These are phyloP conservation scores for Olivierus martensii DNA, from an alignment of 1,140 invertebrate genomes.

Conservation along the genomic window DNA sequence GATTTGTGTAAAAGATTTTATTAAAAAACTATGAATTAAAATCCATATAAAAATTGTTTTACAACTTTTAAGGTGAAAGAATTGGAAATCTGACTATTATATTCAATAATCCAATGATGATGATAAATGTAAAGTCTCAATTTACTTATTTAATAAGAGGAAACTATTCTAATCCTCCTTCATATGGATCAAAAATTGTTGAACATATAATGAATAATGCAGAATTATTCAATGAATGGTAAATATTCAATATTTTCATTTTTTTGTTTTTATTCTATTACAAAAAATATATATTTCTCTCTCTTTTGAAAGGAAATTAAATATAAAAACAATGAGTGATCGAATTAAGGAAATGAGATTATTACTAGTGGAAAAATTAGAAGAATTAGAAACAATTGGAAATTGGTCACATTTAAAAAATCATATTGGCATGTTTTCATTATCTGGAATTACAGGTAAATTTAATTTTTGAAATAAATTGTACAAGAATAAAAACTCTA, in stretches of 20 bases:
- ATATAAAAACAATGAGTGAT: slow-evolving; percentile 74
- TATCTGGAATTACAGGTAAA: slow-evolving; percentile 63
- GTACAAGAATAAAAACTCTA: no score
- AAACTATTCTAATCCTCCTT: slow-evolving; percentile 37
- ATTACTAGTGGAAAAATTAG: slow-evolving; percentile 56
- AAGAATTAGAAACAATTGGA: slow-evolving; percentile 67
- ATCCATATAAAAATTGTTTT: no score
- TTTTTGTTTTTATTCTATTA: not conserved
- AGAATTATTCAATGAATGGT: slow-evolving; percentile 64
- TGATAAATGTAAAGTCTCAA: slow-evolving; percentile 62
- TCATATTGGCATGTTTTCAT: slow-evolving; percentile 97
- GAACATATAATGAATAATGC: slow-evolving; percentile 64
- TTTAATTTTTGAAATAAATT: no score
- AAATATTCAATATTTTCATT: not conserved
- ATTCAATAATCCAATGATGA: slow-evolving; percentile 42
- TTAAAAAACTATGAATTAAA: no score
- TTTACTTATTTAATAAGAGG: slow-evolving; percentile 65
- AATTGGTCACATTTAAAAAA: slow-evolving; percentile 86
- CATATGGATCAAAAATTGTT: slow-evolving; percentile 69
- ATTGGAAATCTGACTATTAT: slow-evolving; percentile 80
- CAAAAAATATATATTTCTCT: not conserved
- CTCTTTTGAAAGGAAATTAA: slow-evolving; percentile 33
- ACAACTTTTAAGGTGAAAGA: no score
- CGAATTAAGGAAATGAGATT: slow-evolving; percentile 79
- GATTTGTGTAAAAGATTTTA: no score